phyloP scores from a whole-genome alignment of 2,888 invertebrate genomes.

The Bhutanitis thaidina region DNA sequence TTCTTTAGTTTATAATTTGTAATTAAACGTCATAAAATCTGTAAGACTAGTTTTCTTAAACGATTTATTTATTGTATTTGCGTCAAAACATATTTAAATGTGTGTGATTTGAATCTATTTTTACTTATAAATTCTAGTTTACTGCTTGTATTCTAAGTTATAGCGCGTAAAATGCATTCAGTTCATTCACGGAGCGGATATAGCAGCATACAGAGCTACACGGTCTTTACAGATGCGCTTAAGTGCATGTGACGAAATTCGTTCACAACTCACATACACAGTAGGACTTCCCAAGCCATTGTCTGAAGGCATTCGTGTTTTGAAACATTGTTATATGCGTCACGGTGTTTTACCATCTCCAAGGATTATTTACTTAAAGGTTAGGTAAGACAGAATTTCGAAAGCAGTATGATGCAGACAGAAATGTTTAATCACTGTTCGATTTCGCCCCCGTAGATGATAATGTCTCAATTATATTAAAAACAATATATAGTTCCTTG shows the following conservation, averaged over 20 bases:
- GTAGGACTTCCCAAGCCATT: constrained; percentile 58
- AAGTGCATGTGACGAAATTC: constrained; percentile 49
- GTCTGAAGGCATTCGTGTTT: constrained; percentile 53
- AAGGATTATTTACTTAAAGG: constrained; percentile 31
- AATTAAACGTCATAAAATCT: too few species aligned
- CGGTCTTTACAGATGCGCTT: constrained; percentile 29
- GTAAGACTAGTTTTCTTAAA: too few species aligned
- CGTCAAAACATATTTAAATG: too few species aligned
- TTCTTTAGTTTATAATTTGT: too few species aligned
- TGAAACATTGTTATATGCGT: constrained; percentile 47
- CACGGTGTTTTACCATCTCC: constrained; percentile 48
- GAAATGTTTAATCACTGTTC: not conserved
- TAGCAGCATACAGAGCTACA: constrained; percentile 26
- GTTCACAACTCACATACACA: constrained; percentile 30
- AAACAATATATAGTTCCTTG: too few species aligned
- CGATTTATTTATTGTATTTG: too few species aligned
- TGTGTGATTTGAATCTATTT: too few species aligned
- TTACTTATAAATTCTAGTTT: not conserved
- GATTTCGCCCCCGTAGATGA: too few species aligned
- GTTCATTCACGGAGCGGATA: constrained; percentile 41
- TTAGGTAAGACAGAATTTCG: constrained; percentile 9
- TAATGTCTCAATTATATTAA: too few species aligned
- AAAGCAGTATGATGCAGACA: not conserved
- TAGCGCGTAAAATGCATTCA: not conserved
- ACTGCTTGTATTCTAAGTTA: too few species aligned